Evolutionary conservation across 2,888 invertebrate species (phyloP).

Genomic region (Bimastos eiseni): DNA sequence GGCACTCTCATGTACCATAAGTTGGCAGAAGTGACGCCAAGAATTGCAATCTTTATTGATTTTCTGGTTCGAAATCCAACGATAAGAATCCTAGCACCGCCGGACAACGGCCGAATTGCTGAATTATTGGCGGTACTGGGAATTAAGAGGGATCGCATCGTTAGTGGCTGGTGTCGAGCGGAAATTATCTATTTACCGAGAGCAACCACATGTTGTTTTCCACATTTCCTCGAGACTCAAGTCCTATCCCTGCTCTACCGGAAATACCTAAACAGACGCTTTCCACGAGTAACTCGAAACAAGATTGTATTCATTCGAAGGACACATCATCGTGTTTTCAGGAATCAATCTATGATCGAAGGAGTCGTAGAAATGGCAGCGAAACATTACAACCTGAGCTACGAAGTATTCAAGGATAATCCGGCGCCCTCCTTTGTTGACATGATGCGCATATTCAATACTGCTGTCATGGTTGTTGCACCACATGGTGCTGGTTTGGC

Average conservation of each 20-base stretch:
- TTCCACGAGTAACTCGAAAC: neutral
- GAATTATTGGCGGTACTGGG: slow-evolving; percentile 36
- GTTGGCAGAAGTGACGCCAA: too few species aligned
- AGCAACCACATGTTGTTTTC: slow-evolving; percentile 31
- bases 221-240: too few species aligned
- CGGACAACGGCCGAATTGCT: slow-evolving; percentile 31
- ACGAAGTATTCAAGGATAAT: too few species aligned
- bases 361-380: slow-evolving; percentile 24
- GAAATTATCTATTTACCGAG: too few species aligned
- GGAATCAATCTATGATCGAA: slow-evolving; percentile 1
- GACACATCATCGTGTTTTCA: slow-evolving; percentile 27
- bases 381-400: slow-evolving; percentile 36
- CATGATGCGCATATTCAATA: too few species aligned
- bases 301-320: slow-evolving; percentile 36
- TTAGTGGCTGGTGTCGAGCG: too few species aligned
- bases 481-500: too few species aligned
- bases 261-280: neutral
- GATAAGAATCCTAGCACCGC: slow-evolving; percentile 40
- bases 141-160: too few species aligned
- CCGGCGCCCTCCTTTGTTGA: too few species aligned
- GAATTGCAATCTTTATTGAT: too few species aligned
- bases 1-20: slow-evolving; percentile 32
- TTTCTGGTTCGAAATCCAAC: slow-evolving; percentile 41
- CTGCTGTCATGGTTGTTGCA: too few species aligned
- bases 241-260: too few species aligned